Evolutionary conservation across 2,113 vertebrate species (phyloP).

Genomic region (Tamias sibiricus): DNA sequence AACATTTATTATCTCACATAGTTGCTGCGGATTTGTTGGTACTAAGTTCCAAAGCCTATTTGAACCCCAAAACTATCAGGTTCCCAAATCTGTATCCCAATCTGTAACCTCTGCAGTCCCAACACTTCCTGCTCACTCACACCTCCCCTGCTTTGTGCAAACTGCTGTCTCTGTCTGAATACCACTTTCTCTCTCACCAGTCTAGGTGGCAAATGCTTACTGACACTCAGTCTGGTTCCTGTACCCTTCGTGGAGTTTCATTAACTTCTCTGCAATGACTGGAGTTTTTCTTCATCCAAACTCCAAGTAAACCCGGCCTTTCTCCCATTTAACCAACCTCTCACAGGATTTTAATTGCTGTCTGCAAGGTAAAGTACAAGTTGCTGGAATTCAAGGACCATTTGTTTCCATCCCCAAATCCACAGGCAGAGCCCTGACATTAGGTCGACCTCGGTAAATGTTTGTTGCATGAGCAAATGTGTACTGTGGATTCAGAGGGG

Average conservation of each 20-base stretch:
- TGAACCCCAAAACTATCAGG: background rate
- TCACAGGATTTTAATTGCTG: background rate
- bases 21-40: background rate
- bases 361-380: background rate
- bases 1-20: background rate
- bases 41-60: background rate
- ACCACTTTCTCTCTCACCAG: background rate
- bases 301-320: background rate
- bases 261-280: background rate
- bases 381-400: background rate
- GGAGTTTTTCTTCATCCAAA: background rate
- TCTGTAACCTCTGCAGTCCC: background rate
- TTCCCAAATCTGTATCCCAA: background rate
- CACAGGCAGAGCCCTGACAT: background rate
- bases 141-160: background rate
- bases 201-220: background rate
- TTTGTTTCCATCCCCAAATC: background rate
- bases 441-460: background rate
- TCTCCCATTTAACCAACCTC: background rate
- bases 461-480: background rate
- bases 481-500: background rate
- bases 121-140: background rate
- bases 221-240: background rate
- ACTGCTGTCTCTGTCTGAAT: background rate
- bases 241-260: background rate